Evolutionary conservation across 2,113 vertebrate genomes (phyloP).

Genomic region (Aphyosemion australe): DNA sequence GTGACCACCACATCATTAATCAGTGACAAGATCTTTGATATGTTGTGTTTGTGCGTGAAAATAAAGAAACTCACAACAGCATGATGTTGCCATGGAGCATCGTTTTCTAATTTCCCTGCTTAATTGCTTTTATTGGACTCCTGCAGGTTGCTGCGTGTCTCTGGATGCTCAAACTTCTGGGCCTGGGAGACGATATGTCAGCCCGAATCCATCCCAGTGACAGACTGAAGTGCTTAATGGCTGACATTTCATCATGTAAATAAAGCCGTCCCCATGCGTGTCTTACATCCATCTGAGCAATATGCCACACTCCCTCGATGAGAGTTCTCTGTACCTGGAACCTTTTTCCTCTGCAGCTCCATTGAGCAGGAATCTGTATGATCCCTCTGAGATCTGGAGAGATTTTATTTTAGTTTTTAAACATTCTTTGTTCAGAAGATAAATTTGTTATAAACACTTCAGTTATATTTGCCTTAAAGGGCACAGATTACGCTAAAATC

Average conservation of each 20-base stretch:
- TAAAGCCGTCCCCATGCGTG: conserved; percentile 34
- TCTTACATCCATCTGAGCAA: conserved; percentile 40
- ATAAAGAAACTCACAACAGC: background rate
- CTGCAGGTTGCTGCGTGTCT: conserved; percentile 17
- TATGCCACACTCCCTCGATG: conserved; percentile 44
- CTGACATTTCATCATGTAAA: conserved; percentile 75
- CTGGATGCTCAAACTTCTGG: conserved; percentile 19
- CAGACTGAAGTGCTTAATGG: conserved; percentile 41
- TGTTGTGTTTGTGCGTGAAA: background rate
- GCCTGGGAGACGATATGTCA: conserved; percentile 41
- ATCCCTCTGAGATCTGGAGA: background rate
- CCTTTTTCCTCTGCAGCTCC: conserved; percentile 38
- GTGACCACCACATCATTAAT: conserved; percentile 49
- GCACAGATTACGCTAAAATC: no score
- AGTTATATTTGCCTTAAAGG: no score
- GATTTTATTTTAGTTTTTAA: no score
- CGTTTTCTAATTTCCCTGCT: conserved; percentile 16
- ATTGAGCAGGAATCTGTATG: conserved; percentile 9
- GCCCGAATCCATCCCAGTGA: conserved; percentile 27
- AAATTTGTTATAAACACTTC: no score
- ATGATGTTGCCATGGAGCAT: conserved; percentile 2
- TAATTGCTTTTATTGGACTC: conserved; percentile 22
- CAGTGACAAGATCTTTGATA: conserved; percentile 35
- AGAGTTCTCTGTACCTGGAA: conserved; percentile 51
- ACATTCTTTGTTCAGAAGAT: no score